Conservation (phyloP, 2,797 vertebrate species). For the Sitta carolinensis region DNA sequence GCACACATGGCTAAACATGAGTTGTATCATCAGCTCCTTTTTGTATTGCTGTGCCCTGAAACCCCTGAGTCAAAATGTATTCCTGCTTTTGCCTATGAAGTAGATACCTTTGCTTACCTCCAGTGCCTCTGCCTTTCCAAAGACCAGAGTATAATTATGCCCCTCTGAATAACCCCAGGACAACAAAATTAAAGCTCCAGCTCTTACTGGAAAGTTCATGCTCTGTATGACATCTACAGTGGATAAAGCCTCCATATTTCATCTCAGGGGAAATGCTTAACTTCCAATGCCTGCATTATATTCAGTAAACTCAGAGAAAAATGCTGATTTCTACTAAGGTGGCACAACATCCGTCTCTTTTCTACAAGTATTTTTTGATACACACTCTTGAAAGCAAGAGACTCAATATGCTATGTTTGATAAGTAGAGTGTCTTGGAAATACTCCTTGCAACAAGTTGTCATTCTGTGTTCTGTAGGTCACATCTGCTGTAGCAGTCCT, state of each 20-base stretch:
- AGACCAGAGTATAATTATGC: background rate
- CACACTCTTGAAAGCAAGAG: background rate
- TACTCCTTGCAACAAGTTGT: background rate
- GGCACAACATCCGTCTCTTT: background rate
- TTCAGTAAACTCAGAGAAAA: background rate
- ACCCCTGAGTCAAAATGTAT: background rate
- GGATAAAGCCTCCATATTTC: background rate
- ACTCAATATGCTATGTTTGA: background rate
- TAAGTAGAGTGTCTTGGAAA: background rate
- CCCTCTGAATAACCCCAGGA: background rate
- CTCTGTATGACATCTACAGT: background rate
- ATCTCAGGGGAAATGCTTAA: background rate
- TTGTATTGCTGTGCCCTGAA: background rate
- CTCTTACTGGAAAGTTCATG: background rate
- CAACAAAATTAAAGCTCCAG: background rate
- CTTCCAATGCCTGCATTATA: background rate
- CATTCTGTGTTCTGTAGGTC: background rate
- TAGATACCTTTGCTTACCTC: slow-evolving; percentile 1
- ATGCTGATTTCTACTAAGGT: background rate
- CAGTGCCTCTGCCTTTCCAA: background rate
- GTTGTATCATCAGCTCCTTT: background rate
- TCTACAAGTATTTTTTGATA: background rate
- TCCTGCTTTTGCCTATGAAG: slow-evolving; percentile 47
- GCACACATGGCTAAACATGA: background rate
- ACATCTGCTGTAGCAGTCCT: background rate